phyloP scores from a whole-genome alignment of 2,113 vertebrate genomes.

The Dinomys branickii region DNA sequence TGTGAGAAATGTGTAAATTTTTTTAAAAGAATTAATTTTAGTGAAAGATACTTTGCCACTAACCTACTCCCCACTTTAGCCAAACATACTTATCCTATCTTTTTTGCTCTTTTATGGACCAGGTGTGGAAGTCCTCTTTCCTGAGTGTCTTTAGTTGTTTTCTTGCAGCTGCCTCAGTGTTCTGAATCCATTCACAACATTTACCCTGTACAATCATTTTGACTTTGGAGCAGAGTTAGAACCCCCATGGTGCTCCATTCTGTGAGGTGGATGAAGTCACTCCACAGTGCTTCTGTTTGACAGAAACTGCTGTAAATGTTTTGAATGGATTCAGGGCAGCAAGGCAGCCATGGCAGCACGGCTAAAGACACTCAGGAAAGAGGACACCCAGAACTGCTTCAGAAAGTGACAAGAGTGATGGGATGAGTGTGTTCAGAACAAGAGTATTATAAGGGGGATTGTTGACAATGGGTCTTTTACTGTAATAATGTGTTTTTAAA shows the following conservation, averaged over 20 bases:
- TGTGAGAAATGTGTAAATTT: background rate
- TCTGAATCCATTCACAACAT: background rate
- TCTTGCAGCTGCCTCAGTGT: background rate
- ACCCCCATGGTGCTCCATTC: background rate
- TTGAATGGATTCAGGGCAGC: background rate
- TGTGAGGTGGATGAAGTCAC: background rate
- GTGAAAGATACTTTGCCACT: background rate
- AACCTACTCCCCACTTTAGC: background rate
- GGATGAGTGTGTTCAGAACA: background rate
- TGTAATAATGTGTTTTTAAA: background rate
- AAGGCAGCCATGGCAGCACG: background rate
- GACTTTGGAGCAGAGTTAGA: background rate
- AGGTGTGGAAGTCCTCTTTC: background rate
- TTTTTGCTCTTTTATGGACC: background rate
- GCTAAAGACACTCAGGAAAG: background rate
- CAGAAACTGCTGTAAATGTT: background rate
- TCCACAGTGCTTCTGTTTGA: background rate
- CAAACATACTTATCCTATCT: background rate
- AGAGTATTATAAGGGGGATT: background rate
- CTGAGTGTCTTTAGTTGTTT: background rate
- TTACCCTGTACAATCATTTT: background rate
- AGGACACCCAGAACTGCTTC: background rate
- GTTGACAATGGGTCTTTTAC: background rate
- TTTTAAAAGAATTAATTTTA: background rate
- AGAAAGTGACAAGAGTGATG: background rate